Percentiles rank a stretch among this genome's conserved stretches.
These are phyloP conservation scores for Butastur rufipennis DNA, from an alignment of 2,113 vertebrate species.

Conservation along the genomic window DNA sequence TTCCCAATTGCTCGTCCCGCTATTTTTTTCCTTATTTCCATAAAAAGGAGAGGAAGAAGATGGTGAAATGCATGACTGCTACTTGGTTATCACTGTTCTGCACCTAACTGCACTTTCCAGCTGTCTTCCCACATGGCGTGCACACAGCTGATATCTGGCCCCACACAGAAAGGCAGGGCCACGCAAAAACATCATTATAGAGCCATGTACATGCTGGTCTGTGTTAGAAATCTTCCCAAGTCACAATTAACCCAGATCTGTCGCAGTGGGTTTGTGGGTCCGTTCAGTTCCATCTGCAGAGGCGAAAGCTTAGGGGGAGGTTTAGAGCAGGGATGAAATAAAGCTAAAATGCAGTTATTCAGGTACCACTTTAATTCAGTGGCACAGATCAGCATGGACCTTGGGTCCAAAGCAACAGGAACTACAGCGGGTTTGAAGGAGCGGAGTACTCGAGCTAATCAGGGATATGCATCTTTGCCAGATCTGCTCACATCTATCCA, in stretches of 20 bases:
- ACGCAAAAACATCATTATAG: neutral
- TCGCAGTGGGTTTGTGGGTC: neutral
- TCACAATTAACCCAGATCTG: slow-evolving; percentile 16
- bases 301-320: neutral
- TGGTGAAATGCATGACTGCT: neutral
- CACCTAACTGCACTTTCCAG: neutral
- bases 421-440: neutral
- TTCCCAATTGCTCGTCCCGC: neutral
- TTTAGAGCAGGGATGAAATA: neutral
- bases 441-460: neutral
- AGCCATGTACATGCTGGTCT: neutral
- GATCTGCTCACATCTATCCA: neutral
- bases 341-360: neutral
- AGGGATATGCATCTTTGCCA: neutral
- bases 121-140: neutral
- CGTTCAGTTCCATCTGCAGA: neutral
- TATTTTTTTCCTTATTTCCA: neutral
- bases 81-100: neutral
- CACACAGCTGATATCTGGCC: neutral
- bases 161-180: neutral
- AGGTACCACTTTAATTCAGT: neutral
- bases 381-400: neutral
- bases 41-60: neutral
- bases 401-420: neutral
- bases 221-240: slow-evolving; percentile 36